Base-by-base conservation (phyloP, 2,797 vertebrate genomes). In the Periparus ater region DNA sequence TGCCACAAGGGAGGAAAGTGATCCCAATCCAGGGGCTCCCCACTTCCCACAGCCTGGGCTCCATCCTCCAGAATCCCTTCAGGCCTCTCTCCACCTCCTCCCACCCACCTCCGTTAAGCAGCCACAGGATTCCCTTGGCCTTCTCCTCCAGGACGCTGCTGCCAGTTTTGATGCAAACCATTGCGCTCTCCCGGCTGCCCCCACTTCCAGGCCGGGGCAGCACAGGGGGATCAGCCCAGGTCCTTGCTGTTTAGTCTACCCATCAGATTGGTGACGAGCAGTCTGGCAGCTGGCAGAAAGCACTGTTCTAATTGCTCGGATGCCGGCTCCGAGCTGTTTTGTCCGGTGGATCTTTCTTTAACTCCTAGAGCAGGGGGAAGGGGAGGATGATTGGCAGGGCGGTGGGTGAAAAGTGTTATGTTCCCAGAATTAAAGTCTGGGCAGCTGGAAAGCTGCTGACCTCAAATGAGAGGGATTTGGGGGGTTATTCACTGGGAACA, bases 201-300 rank as follows among this genome's bases (percentile, higher is more conserved):
- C 72, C 93, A 11, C 96, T 96, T 97, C 96, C 96, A 97, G 95
- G 97, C 96, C 3, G 34, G 88, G 97, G 96, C 91, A 22, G 97
- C 44, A 12, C 71, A 72, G 91, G 74, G 90, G 98, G 98, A 97
- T 98, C 98, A 93, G 96, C 96, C 96, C 40, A 10, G 96, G 91
- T 98, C 97, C 95, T 76, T 19, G 96, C 98, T 99, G 99, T 99
- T 99, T 99, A 99, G 99, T 99, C 99, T 99, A 99, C 98, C 97
- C 97, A 99, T 99, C 99, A 98, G 89, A 92, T 95, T 98, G 98
- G 99, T 99, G 99, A 99, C 99, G 81, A 96, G 97, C 97, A 98
- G 99, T 99, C 99, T 99, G 97, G 98, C 93, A 88, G 87, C 94
- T 87, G 93, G 93, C 87, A 95, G 88, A 93, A 85, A 96, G 81